Evolutionary conservation across 2,888 invertebrate species (phyloP).

Genomic region (Toxonevra muliebris): DNA sequence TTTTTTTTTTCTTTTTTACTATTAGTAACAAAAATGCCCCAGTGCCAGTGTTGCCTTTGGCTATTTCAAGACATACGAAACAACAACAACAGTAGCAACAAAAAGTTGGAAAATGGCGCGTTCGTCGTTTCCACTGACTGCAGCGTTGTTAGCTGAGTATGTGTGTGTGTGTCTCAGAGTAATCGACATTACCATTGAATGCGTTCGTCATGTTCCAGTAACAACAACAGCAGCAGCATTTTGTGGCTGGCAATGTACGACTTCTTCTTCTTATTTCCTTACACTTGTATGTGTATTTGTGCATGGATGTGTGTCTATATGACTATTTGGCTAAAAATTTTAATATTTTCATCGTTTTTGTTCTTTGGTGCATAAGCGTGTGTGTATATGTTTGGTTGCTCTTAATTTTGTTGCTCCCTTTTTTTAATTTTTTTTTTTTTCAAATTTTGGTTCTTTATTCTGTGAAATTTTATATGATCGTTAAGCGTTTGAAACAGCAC

Average conservation of each 20-base stretch:
- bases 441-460: no score
- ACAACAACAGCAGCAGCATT: no score
- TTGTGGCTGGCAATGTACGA: no score
- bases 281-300: neutral
- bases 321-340: neutral
- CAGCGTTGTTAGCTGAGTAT: neutral
- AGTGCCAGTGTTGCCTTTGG: slow-evolving; percentile 3
- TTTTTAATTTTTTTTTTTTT: no score
- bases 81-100: neutral
- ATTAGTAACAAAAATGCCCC: neutral
- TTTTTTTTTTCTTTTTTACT: neutral
- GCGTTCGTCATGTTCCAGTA: neutral
- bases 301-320: neutral
- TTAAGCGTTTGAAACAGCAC: no score
- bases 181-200: neutral
- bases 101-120: no score
- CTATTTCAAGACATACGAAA: neutral
- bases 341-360: no score
- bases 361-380: no score
- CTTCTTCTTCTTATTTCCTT: neutral
- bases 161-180: neutral
- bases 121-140: neutral
- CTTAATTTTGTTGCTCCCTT: no score
- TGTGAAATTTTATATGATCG: no score
- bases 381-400: no score